Evolutionary conservation across 92 coral and sea anemone genomes (phyloP).

Genomic region (Porites divaricata): DNA sequence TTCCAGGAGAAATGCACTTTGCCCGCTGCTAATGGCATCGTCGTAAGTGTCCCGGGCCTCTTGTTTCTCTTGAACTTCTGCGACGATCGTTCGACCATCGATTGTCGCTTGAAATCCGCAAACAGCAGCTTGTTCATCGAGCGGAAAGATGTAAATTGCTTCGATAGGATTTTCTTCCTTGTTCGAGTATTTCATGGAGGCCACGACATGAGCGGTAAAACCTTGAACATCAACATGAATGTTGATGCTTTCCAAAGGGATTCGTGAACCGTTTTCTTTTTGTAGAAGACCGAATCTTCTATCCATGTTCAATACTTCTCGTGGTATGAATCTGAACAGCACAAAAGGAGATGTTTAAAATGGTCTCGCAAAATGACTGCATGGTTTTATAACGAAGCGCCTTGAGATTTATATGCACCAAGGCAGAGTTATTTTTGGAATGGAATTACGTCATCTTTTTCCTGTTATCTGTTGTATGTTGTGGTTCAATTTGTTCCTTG

Average conservation of each 20-base stretch:
- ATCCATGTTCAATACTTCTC: slow-evolving; percentile 32
- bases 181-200: slow-evolving; percentile 81
- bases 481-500: too few relatives aligned
- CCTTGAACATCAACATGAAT: slow-evolving; percentile 81
- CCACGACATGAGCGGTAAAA: slow-evolving; percentile 79
- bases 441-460: too few relatives aligned
- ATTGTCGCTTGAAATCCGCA: slow-evolving; percentile 90
- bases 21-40: slow-evolving; percentile 86
- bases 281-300: slow-evolving; percentile 61
- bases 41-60: slow-evolving; percentile 85
- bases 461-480: too few relatives aligned
- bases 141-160: slow-evolving; percentile 82
- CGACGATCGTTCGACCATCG: slow-evolving; percentile 86
- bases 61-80: slow-evolving; percentile 84
- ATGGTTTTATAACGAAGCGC: too few relatives aligned
- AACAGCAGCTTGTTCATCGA: slow-evolving; percentile 86
- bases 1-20: slow-evolving; percentile 81
- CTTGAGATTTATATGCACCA: too few relatives aligned
- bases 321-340: neutral
- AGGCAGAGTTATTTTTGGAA: too few relatives aligned
- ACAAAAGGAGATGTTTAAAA: too few relatives aligned
- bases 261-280: slow-evolving; percentile 41
- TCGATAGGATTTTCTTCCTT: slow-evolving; percentile 82
- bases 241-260: slow-evolving; percentile 78
- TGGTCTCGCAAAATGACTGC: too few relatives aligned